A percentile compares a stretch with the other conserved stretches of the same genome.
phyloP scores from a whole-genome alignment of 2,797 vertebrate genomes.

The Mus spretus region DNA sequence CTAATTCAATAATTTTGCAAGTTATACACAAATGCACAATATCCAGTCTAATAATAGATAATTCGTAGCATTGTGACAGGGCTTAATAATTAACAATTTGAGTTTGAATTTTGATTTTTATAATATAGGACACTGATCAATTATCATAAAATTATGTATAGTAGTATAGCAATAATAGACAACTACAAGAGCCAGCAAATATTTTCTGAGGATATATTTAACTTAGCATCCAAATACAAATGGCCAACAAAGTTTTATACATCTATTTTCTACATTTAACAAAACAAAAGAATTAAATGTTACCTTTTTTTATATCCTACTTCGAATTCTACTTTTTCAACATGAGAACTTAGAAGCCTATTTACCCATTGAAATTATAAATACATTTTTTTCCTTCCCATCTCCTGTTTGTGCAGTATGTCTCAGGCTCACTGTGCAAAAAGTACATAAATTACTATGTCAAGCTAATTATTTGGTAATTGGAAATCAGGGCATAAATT shows the following conservation, averaged over 20 bases:
- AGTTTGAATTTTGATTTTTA: neutral
- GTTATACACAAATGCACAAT: neutral
- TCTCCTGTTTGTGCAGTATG: neutral
- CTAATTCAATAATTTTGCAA: neutral
- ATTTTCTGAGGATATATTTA: neutral
- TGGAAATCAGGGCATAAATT: neutral
- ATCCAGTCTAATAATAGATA: neutral
- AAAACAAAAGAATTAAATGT: neutral
- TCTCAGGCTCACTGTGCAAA: neutral
- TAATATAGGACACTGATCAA: conserved; percentile 21
- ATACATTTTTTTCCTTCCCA: neutral
- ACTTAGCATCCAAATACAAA: neutral
- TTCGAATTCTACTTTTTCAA: neutral
- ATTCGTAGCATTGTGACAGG: neutral
- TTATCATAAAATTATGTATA: neutral
- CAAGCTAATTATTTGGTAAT: neutral
- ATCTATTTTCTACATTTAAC: neutral
- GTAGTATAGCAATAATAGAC: neutral
- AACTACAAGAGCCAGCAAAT: neutral
- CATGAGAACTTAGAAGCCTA: neutral
- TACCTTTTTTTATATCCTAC: neutral
- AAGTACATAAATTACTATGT: neutral
- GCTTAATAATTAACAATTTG: neutral
- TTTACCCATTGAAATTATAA: neutral
- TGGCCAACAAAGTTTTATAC: neutral